Evolutionary conservation across 2,888 invertebrate species (phyloP).

Genomic region (Cheilosia scutellata): DNA sequence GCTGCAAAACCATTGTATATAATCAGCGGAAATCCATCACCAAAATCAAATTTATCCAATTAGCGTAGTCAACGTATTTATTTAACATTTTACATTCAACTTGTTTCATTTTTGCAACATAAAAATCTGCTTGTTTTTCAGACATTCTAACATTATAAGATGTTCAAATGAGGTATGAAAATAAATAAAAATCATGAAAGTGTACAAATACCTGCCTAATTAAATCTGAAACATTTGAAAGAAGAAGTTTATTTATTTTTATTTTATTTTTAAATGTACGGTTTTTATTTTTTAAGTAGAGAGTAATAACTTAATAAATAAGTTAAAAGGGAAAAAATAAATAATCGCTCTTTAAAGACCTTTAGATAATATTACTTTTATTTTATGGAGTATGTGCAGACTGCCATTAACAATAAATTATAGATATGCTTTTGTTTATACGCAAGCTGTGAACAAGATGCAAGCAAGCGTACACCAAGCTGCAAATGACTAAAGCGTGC

Average conservation of each 20-base stretch:
- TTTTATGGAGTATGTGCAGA: too few species aligned
- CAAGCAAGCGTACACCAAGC: too few species aligned
- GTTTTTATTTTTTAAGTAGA: slow-evolving; percentile 65
- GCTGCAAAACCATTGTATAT: slow-evolving; percentile 82
- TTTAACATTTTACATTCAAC: slow-evolving; percentile 68
- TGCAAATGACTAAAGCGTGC: too few species aligned
- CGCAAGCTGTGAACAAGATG: too few species aligned
- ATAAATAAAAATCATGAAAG: slow-evolving; percentile 54
- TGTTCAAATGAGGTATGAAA: slow-evolving; percentile 52
- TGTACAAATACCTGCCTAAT: slow-evolving; percentile 68
- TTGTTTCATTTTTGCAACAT: slow-evolving; percentile 61
- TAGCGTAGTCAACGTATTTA: slow-evolving; percentile 76
- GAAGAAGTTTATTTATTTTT: slow-evolving; percentile 34
- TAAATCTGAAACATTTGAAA: slow-evolving; percentile 50
- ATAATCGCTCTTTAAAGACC: background rate
- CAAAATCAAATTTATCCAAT: slow-evolving; percentile 77
- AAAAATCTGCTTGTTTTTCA: slow-evolving; percentile 60
- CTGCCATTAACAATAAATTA: too few species aligned
- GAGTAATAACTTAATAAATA: slow-evolving; percentile 50
- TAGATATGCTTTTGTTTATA: too few species aligned
- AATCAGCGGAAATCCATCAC: slow-evolving; percentile 79
- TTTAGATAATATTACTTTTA: too few species aligned
- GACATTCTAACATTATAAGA: slow-evolving; percentile 47
- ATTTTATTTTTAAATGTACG: slow-evolving; percentile 33
- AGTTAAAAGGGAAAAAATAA: slow-evolving; percentile 41